phyloP scores from a whole-genome alignment of 2,888 invertebrate species.

The Troilus luridus region DNA sequence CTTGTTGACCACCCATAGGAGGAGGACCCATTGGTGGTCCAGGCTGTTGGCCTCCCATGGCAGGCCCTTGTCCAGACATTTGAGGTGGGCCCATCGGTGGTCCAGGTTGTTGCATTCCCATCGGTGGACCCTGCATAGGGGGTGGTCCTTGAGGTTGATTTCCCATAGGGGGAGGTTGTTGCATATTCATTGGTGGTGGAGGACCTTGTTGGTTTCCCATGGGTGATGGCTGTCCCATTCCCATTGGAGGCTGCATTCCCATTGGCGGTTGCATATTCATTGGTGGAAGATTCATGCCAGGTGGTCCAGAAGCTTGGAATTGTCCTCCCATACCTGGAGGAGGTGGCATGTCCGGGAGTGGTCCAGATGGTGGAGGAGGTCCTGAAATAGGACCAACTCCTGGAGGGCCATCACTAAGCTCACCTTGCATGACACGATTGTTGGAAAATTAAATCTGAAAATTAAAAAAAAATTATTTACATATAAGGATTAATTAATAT shows the following conservation, averaged over 20 bases:
- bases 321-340: conserved; percentile 63
- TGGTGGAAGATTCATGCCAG: conserved; percentile 61
- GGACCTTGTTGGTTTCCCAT: conserved; percentile 59
- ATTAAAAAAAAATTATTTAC: background rate
- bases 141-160: conserved; percentile 61
- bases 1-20: conserved; percentile 55
- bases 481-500: background rate
- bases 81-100: conserved; percentile 64
- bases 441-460: conserved; percentile 44
- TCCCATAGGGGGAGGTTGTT: conserved; percentile 50
- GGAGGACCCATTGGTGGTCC: conserved; percentile 56
- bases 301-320: conserved; percentile 54
- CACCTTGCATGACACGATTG: conserved; percentile 50
- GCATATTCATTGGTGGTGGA: conserved; percentile 62
- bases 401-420: conserved; percentile 60
- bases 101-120: conserved; percentile 62
- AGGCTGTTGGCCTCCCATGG: conserved; percentile 59
- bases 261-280: conserved; percentile 60
- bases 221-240: conserved; percentile 58
- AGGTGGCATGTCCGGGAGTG: conserved; percentile 61
- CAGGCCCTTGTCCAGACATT: conserved; percentile 63
- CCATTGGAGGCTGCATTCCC: conserved; percentile 59
- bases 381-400: conserved; percentile 62
- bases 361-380: conserved; percentile 48
- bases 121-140: conserved; percentile 47